Base-by-base conservation (phyloP, 37 sponge, comb jelly and placozoan genomes). In the Axinella damicornis region DNA sequence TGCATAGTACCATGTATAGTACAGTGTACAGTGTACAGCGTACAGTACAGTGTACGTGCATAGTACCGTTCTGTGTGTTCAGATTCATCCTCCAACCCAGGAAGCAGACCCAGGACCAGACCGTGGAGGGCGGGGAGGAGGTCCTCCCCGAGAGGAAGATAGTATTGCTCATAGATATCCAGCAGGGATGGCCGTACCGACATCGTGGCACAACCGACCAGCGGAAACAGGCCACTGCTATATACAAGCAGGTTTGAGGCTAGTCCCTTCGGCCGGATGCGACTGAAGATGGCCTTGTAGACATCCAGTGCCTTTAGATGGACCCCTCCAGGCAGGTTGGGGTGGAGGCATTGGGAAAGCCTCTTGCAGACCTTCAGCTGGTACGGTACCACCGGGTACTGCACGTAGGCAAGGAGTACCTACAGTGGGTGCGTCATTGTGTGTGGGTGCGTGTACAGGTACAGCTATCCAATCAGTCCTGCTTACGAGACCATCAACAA, bases 281-380 rank as follows among this genome's bases (percentile, higher is more conserved):
- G 90, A 38, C 94, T 79, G 69, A 94, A 93, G 28, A 94, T 90
- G 71, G 86, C 71, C 21, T 19, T 56, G 76, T 97, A 97, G 22
- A 93, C 89, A 31, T 90, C 93, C 58, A 97, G 80, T 0, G 83
- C 85, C 83, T 94, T 94, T 39, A 92, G 74, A 66, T 97, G 95
- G 18, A 94, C 91, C 9, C 98, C 98, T 11, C 91, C 67, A 9
- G 98, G 98, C 2, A 97, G 86, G 52, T 89, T 89, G 53, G 93
- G 98, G 69, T 93, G 98, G 65, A 94, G 93, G 66, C 98, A 97
- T 71, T 97, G 98, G 16, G 98, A 80, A 59, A 97, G 89, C 72
- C 98, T 87, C 80, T 92, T 94, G 64, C 82, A 85, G 13, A 97
- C 85, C 18, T 73, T 40, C 40, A 90, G 80, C 74, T 90, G 89